Conservation (phyloP, 2,113 vertebrate species). For the Dicerorhinus sumatrensis region DNA sequence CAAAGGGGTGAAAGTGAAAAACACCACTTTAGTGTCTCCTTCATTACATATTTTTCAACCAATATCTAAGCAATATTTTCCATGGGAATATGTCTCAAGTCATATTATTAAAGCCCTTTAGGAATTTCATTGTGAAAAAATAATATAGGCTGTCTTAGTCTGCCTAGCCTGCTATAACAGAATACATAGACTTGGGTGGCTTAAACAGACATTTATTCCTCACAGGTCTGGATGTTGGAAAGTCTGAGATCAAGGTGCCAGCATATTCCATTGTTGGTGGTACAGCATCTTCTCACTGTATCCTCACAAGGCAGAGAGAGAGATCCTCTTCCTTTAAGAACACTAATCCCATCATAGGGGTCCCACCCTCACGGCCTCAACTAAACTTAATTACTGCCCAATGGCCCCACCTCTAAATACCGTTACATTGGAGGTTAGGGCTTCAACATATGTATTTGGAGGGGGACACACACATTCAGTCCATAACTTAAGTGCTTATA, state of each 20-base stretch:
- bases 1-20: not conserved
- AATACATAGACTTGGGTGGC: not conserved
- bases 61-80: not conserved
- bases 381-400: not conserved
- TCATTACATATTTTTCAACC: not conserved
- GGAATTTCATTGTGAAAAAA: not conserved
- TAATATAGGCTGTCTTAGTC: not conserved
- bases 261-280: not conserved
- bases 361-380: not conserved
- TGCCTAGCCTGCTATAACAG: not conserved
- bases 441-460: too few relatives aligned
- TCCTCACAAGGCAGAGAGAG: not conserved
- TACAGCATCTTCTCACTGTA: not conserved
- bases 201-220: not conserved
- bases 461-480: not conserved
- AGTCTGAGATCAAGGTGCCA: too few relatives aligned
- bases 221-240: not conserved
- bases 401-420: not conserved
- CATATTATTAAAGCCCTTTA: not conserved
- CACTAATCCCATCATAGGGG: not conserved
- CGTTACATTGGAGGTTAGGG: not conserved
- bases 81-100: not conserved
- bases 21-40: not conserved
- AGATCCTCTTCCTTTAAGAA: not conserved
- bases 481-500: not conserved